Base-by-base conservation (phyloP, 2,113 vertebrate genomes). In the Xyrauchen texanus region DNA sequence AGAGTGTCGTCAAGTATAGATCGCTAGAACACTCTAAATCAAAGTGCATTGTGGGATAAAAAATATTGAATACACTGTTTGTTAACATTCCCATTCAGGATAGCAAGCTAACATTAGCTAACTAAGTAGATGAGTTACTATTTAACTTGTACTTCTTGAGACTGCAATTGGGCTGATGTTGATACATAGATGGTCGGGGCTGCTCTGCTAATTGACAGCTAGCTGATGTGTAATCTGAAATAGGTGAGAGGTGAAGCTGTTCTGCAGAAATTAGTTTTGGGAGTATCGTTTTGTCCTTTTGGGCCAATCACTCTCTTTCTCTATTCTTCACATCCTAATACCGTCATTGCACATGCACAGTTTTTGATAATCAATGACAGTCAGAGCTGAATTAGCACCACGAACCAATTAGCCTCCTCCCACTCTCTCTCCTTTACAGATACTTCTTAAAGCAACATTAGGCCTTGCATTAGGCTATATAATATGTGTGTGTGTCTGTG, bases 351-450 rank as follows among this genome's bases (percentile, higher is more conserved):
- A 4, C 55, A 61, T 8, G 46, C 44, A 61, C 3, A 46, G 5
- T 16, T 53, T n/a, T 45, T 6, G 42, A 45, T 16, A 63, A 53
- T 47, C 11, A 45, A 60, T 42, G 58, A 72, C 60, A 68, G 76
- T 53, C 49, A 57, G 68, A 67, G 21, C 68, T 11, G 42, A 74
- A 55, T 42, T 62, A 75, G 66, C 77, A 57, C 53, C 73, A 72
- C 11, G 15, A 80, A 77, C 72, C 80, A 80, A 82, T 85, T 82
- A 80, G 52, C 77, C 69, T 80, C 67, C 80, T 72, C 77, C 72
- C 63, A 77, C 83, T 71, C 72, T 63, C 21, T 34, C 52, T 16
- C 49, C 46, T 46, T 60, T 71, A 77, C 80, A 72, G 77, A 80
- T 82, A 68, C 77, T 76, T 72, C 76, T 82, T 76, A 45, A 70